These are phyloP conservation scores for Columba livia DNA, from an alignment of 2,113 vertebrate species.

Conservation along the genomic window DNA sequence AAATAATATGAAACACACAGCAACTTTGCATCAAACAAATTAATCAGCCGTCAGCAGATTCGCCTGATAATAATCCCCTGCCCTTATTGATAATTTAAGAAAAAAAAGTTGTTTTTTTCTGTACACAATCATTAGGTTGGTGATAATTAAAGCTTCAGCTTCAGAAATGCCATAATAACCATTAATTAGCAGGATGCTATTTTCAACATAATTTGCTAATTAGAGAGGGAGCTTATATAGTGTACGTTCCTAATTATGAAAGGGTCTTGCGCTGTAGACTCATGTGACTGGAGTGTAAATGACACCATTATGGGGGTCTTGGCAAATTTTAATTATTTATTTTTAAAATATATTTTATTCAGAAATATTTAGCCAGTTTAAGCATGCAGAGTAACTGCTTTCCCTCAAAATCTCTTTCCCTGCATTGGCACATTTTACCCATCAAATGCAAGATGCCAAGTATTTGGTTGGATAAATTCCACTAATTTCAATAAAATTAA, in stretches of 20 bases:
- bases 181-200: constrained; percentile 99
- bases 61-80: constrained; percentile 85
- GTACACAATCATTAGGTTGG: constrained; percentile 88
- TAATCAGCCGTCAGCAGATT: constrained; percentile 84
- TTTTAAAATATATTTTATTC: constrained; percentile 67
- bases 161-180: constrained; percentile 99
- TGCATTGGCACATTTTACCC: constrained; percentile 32
- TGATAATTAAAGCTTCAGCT: constrained; percentile 98
- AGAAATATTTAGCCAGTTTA: constrained; percentile 68
- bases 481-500: constrained; percentile 65
- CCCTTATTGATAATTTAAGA: constrained; percentile 87
- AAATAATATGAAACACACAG: constrained; percentile 88
- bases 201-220: constrained; percentile 99
- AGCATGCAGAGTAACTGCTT: background rate
- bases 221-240: constrained; percentile 89
- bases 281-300: constrained; percentile 93
- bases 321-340: constrained; percentile 73
- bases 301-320: constrained; percentile 86
- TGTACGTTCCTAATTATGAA: constrained; percentile 93
- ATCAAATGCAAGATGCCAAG: constrained; percentile 34
- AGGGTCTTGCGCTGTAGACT: constrained; percentile 85
- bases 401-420: background rate
- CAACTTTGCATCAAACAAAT: constrained; percentile 89
- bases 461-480: constrained; percentile 54
- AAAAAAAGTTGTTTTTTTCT: constrained; percentile 68